A percentile compares a stretch with the other conserved stretches of the same genome.
phyloP scores from a whole-genome alignment of 2,888 invertebrate genomes.

The Athetis lepigone region DNA sequence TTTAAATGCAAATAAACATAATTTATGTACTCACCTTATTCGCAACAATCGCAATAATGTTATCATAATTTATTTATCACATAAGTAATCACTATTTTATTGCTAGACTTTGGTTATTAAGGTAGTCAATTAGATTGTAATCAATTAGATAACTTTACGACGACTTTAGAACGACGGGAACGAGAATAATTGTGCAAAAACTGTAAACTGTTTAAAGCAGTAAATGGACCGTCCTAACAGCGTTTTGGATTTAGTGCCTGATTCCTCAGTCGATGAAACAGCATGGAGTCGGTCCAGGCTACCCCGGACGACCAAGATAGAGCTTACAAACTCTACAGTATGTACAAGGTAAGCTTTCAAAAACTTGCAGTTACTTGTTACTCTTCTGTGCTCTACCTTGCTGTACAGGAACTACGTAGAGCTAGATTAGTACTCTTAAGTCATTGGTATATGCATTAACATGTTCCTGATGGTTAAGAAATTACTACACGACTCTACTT shows the following conservation, averaged over 20 bases:
- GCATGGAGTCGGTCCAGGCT: slow-evolving; percentile 83
- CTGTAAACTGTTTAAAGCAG: slow-evolving; percentile 52
- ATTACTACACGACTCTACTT: not conserved
- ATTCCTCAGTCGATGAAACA: slow-evolving; percentile 72
- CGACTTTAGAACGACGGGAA: slow-evolving; percentile 12
- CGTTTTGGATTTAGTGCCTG: slow-evolving; percentile 63
- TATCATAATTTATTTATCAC: slow-evolving; percentile 14
- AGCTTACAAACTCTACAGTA: slow-evolving; percentile 84
- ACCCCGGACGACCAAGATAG: slow-evolving; percentile 81
- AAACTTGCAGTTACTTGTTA: not conserved
- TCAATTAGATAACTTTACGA: slow-evolving; percentile 23
- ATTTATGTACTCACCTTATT: slow-evolving; percentile 12
- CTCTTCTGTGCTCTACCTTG: not conserved
- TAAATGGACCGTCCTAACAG: slow-evolving; percentile 81
- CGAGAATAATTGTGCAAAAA: slow-evolving; percentile 47
- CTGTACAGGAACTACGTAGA: not conserved
- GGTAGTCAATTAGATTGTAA: slow-evolving; percentile 29
- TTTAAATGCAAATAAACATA: not conserved
- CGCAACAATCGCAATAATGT: slow-evolving; percentile 8
- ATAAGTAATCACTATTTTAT: slow-evolving; percentile 7
- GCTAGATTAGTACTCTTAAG: not conserved
- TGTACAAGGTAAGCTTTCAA: slow-evolving; percentile 82
- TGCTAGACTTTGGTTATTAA: slow-evolving; percentile 9
- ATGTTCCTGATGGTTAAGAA: not conserved
- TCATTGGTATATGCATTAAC: not conserved